Base-by-base conservation (phyloP, 2,888 invertebrate species). In the Lithophane semibrunnea region DNA sequence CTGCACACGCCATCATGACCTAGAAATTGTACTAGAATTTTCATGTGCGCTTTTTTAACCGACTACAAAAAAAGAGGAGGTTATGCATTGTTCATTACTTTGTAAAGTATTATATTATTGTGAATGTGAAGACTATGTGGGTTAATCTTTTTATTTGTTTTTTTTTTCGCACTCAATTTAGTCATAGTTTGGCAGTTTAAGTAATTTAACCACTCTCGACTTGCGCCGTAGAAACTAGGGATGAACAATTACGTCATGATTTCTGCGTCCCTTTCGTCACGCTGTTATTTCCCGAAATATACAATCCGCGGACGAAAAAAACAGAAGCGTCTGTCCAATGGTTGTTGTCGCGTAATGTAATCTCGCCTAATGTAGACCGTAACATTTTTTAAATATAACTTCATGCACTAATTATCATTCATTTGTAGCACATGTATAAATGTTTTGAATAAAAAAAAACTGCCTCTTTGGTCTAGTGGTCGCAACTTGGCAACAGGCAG, bases 401-500 rank as follows among this genome's bases (percentile, higher is more conserved):
- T 73, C 18, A 72, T 54, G 29, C n/a, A n/a, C 9, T 72, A 47
- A 18, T 47, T 63, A 29, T 71, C 61, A 70, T 54, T 37, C 0
- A 29, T 73, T 71, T n/a, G 16, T 44, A 52, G 52, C 18, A 72
- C 61, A 44, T 44, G 13, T 52, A 21, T 10, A 29, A 24, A 29
- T 9, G 52, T 64, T 37, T 52, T 52, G 3, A 42, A 56, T 56
- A 42, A 21, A 54, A 18, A 18, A 29, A 61, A 54, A 37, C 37
- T 37, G 37, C 3, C 37, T 37, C 37, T 37, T 37, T 37, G 37
- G 37, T 37, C 37, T 37, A 37, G 37, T 37, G 4, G 37, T 37
- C 37, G 37, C n/a, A n/a, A n/a, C n/a, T n/a, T n/a, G n/a, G n/a
- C n/a, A n/a, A n/a, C n/a, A n/a, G n/a, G n/a, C n/a, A n/a, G n/a